Conservation (phyloP, 2,113 vertebrate genomes). For the Rana temporaria region DNA sequence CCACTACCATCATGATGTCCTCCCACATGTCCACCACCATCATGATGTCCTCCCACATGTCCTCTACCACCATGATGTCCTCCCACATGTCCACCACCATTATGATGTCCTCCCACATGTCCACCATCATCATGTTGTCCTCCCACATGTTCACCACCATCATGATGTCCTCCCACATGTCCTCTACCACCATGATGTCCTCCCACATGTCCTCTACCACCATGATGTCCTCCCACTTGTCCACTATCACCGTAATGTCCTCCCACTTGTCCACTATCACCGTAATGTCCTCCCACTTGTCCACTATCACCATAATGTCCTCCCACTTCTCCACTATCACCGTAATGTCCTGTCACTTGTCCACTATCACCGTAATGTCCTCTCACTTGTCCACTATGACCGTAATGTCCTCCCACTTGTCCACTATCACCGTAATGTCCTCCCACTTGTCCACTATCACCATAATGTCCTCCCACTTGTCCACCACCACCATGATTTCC, state of each 20-base stretch:
- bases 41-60: not conserved
- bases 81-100: constrained; percentile 62
- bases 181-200: not conserved
- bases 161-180: not conserved
- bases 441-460: not conserved
- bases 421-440: not conserved
- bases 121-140: constrained; percentile 64
- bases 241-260: not conserved
- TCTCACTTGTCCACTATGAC: constrained; percentile 56
- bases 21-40: not conserved
- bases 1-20: not conserved
- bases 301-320: not conserved
- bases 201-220: not conserved
- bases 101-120: constrained; percentile 61
- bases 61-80: not conserved
- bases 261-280: not conserved
- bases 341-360: constrained; percentile 61
- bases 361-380: constrained; percentile 65
- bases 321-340: constrained; percentile 62
- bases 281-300: not conserved
- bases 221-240: not conserved
- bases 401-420: not conserved
- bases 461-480: not conserved
- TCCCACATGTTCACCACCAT: constrained; percentile 54
- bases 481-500: not conserved